Conservation (phyloP, 2,113 vertebrate species). For the Chamaea fasciata region DNA sequence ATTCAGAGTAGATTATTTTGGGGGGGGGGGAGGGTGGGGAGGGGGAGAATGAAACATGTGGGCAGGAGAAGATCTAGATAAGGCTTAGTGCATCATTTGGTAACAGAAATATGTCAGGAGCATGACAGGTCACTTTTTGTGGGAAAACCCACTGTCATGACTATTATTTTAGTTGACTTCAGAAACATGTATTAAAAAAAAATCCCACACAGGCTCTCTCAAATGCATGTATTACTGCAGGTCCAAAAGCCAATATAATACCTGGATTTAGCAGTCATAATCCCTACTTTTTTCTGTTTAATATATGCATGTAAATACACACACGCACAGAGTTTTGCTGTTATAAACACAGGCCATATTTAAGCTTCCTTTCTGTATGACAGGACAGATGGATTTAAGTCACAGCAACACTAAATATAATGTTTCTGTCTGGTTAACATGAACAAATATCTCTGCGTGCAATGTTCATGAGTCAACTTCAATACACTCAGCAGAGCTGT, state of each 20-base stretch:
- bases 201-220: background rate
- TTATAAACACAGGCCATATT: background rate
- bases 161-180: background rate
- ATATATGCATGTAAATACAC: background rate
- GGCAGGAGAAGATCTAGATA: background rate
- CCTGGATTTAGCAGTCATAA: background rate
- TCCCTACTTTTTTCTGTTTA: background rate
- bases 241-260: background rate
- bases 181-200: background rate
- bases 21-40: too few relatives aligned
- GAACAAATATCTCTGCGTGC: background rate
- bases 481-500: background rate
- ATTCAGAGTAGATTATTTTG: background rate
- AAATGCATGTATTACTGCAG: background rate
- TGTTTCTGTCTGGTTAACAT: background rate
- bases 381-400: background rate
- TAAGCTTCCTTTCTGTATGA: background rate
- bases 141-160: background rate
- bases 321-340: background rate
- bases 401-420: background rate
- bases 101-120: background rate
- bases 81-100: background rate
- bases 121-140: background rate
- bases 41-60: background rate
- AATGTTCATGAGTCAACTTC: fast-evolving